These are phyloP conservation scores for Drosophila neotestacea DNA, from an alignment of 2,888 invertebrate species.

Conservation along the genomic window DNA sequence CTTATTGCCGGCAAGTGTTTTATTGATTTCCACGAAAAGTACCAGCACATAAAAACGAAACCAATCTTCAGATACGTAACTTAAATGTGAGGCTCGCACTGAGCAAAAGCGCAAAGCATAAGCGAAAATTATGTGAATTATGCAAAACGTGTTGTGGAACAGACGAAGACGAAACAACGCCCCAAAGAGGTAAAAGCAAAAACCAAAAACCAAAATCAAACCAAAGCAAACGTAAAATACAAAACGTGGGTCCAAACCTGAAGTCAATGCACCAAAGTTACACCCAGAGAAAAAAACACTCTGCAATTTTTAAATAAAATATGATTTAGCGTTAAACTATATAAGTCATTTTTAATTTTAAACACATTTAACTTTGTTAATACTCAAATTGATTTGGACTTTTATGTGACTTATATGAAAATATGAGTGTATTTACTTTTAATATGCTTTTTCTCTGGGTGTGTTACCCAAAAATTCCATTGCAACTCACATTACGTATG, in stretches of 20 bases:
- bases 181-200: slow-evolving; percentile 12
- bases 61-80: slow-evolving; percentile 66
- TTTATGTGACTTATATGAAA: no score
- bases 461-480: slow-evolving; percentile 1
- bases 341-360: no score
- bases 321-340: no score
- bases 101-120: slow-evolving; percentile 63
- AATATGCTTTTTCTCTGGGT: no score
- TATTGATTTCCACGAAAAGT: slow-evolving; percentile 77
- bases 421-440: no score
- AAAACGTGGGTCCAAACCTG: slow-evolving; percentile 11
- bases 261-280: slow-evolving; percentile 52
- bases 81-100: slow-evolving; percentile 48
- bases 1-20: slow-evolving; percentile 49
- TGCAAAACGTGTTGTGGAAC: slow-evolving; percentile 69
- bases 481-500: slow-evolving; percentile 52
- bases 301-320: no score
- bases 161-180: slow-evolving; percentile 8
- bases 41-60: slow-evolving; percentile 24
- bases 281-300: no score
- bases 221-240: slow-evolving; percentile 16
- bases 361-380: no score
- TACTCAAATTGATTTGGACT: no score
- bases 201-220: slow-evolving; percentile 20
- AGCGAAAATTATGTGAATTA: slow-evolving; percentile 74